phyloP scores from a whole-genome alignment of 1,140 invertebrate species.

The Zaprionus africanus region DNA sequence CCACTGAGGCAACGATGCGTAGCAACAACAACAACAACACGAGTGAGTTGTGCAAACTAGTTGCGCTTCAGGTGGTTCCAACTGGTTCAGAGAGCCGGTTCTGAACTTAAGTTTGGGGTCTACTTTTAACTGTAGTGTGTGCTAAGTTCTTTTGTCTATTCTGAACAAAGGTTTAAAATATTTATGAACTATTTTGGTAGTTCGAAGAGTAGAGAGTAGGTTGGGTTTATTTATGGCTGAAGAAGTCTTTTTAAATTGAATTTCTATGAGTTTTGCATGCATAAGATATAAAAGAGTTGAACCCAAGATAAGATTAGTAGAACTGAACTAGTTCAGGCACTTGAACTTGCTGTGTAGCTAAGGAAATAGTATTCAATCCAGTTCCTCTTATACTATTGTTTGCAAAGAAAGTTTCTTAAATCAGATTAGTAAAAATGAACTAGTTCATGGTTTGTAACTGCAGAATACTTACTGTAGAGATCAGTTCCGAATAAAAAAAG shows the following conservation, averaged over 20 bases:
- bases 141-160: background rate
- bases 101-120: background rate
- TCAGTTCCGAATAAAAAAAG: too few species aligned
- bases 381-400: rapidly evolving
- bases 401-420: background rate
- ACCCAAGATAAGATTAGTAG: background rate
- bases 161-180: background rate
- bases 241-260: background rate
- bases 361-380: background rate
- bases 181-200: background rate
- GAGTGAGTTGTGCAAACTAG: background rate
- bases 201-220: background rate
- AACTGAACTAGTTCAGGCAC: background rate
- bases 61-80: constrained; percentile 27
- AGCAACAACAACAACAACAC: constrained; percentile 26
- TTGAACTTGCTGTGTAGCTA: background rate
- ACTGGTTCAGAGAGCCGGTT: constrained; percentile 24
- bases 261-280: background rate
- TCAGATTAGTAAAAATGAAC: background rate
- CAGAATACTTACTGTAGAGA: too few species aligned
- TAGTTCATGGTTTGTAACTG: background rate
- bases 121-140: background rate
- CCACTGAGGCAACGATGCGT: constrained; percentile 51
- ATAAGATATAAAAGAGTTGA: background rate
- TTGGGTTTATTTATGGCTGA: background rate